A percentile compares a stretch with the other conserved stretches of the same genome.
These are phyloP conservation scores for Abrostola triplasia DNA, from an alignment of 2,888 invertebrate genomes.

Conservation along the genomic window DNA sequence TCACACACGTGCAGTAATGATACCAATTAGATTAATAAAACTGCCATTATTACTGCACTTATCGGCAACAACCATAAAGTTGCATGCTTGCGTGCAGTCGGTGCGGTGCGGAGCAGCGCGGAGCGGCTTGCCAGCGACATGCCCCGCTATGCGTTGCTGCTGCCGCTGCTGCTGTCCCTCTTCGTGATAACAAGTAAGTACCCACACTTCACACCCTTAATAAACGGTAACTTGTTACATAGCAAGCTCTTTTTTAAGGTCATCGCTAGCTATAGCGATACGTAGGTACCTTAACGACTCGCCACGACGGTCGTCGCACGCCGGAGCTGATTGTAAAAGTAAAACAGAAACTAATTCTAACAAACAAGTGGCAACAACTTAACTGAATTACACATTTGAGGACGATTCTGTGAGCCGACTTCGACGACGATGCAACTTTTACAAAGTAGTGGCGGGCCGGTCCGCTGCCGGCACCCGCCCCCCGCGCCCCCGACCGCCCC, in stretches of 20 bases:
- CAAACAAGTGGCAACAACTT: slow-evolving; percentile 21
- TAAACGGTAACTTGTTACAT: no score
- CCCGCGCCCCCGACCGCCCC: background rate
- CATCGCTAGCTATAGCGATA: no score
- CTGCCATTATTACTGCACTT: no score
- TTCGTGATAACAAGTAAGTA: slow-evolving; percentile 26
- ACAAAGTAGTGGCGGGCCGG: slow-evolving; percentile 10
- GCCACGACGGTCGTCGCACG: background rate
- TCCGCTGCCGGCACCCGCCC: background rate
- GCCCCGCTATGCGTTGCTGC: slow-evolving; percentile 8
- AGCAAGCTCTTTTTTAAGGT: no score
- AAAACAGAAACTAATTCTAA: slow-evolving; percentile 24
- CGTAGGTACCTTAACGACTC: background rate
- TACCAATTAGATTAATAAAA: no score
- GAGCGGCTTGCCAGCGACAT: slow-evolving; percentile 11
- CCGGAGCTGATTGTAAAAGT: slow-evolving; percentile 15
- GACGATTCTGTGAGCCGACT: slow-evolving; percentile 16
- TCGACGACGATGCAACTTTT: slow-evolving; percentile 11
- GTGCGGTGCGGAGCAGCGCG: slow-evolving; percentile 2
- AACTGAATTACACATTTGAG: slow-evolving; percentile 37
- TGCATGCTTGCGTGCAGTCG: background rate
- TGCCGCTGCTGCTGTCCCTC: slow-evolving; percentile 21
- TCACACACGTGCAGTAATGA: no score
- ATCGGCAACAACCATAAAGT: no score
- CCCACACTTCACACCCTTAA: background rate